Conservation (phyloP, 2,113 vertebrate genomes). For the Rhea americana region DNA sequence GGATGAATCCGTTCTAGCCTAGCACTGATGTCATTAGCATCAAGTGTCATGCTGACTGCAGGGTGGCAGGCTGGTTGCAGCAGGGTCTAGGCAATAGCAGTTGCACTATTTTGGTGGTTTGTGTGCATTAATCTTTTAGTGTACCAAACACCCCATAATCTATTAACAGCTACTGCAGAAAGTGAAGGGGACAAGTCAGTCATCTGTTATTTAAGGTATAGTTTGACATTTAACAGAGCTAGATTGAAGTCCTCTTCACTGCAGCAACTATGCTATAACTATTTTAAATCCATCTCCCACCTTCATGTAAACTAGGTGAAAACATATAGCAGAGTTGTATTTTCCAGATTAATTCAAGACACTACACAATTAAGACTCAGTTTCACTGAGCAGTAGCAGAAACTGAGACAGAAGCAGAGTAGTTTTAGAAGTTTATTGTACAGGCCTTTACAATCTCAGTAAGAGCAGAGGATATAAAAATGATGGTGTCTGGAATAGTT, state of each 20-base stretch:
- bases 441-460: conserved; percentile 35
- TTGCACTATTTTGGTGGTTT: not conserved
- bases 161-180: not conserved
- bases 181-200: not conserved
- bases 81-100: not conserved
- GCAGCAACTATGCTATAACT: not conserved
- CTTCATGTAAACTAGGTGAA: not conserved
- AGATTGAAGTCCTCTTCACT: not conserved
- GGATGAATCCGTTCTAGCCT: not conserved
- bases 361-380: not conserved
- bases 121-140: not conserved
- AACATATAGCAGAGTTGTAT: fast-evolving
- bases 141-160: not conserved
- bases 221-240: not conserved
- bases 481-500: conserved; percentile 28
- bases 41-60: not conserved
- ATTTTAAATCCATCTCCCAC: not conserved
- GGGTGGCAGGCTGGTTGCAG: not conserved
- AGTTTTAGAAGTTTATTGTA: conserved; percentile 55
- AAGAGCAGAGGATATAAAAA: conserved; percentile 51
- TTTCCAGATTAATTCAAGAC: not conserved
- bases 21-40: fast-evolving
- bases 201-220: not conserved
- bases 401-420: not conserved
- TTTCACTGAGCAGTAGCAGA: conserved; percentile 45